phyloP scores from a whole-genome alignment of 2,113 vertebrate genomes.

The Sylvilagus bachmani region DNA sequence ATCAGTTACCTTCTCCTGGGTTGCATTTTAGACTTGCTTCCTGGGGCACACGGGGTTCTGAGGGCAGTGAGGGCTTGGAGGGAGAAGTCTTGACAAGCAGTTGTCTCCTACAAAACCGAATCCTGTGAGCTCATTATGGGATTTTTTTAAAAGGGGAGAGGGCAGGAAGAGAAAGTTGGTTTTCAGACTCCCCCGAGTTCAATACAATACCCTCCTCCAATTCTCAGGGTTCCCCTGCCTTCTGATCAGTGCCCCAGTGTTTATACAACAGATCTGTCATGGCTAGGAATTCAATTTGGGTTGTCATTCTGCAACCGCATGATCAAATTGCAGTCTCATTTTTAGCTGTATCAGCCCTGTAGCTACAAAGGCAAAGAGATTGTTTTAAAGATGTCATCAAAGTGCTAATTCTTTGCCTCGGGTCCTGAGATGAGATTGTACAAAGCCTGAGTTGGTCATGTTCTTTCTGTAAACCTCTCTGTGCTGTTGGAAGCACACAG shows the following conservation, averaged over 20 bases:
- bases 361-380: not conserved
- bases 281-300: not conserved
- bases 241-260: not conserved
- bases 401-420: not conserved
- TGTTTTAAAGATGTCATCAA: not conserved
- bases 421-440: not conserved
- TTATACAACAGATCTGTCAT: not conserved
- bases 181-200: not conserved
- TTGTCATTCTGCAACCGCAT: not conserved
- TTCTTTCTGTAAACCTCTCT: not conserved
- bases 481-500: not conserved
- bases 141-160: not conserved
- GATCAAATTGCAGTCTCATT: not conserved
- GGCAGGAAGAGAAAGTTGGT: not conserved
- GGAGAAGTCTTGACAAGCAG: not conserved
- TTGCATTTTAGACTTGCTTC: not conserved
- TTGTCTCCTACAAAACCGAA: not conserved
- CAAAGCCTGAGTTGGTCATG: not conserved
- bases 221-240: not conserved
- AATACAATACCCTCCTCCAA: not conserved
- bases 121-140: not conserved
- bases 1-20: not conserved
- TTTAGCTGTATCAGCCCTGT: not conserved
- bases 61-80: accelerated
- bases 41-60: not conserved